Percentiles rank a stretch among this genome's conserved stretches.
These are phyloP conservation scores for Amphilophus citrinellus DNA, from an alignment of 2,113 vertebrate species.

Conservation along the genomic window DNA sequence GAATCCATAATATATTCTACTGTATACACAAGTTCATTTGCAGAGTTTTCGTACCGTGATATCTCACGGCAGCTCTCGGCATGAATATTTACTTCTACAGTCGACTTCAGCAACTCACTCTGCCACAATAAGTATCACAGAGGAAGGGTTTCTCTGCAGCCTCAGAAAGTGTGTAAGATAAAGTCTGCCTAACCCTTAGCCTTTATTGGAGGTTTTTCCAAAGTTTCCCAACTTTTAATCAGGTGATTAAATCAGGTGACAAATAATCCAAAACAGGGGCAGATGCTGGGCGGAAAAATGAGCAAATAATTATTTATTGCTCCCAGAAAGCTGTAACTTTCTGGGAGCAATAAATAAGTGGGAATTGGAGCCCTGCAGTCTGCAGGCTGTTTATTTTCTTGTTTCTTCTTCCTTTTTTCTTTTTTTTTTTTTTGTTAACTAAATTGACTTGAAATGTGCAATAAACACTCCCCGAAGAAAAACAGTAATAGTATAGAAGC, in stretches of 20 bases:
- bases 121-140: not conserved
- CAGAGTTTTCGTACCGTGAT: not conserved
- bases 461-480: not conserved
- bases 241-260: not conserved
- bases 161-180: not conserved
- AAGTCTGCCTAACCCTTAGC: not conserved
- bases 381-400: not conserved
- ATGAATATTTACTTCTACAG: conserved; percentile 18
- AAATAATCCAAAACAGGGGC: not conserved
- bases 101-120: not conserved
- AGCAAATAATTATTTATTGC: conserved; percentile 18
- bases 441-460: conserved; percentile 1
- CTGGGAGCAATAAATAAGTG: not conserved
- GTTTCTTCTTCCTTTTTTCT: not conserved
- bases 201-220: conserved; percentile 1
- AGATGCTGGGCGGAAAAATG: not conserved
- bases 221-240: conserved; percentile 12
- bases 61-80: not conserved
- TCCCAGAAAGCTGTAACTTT: not conserved
- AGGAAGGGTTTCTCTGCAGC: not conserved
- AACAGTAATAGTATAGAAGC: not conserved
- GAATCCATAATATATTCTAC: conserved; percentile 23
- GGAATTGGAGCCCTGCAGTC: not conserved
- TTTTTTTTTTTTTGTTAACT: not conserved
- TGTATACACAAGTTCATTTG: conserved; percentile 21